Evolutionary conservation across 2,113 vertebrate species (phyloP).

Genomic region (Pipa parva): DNA sequence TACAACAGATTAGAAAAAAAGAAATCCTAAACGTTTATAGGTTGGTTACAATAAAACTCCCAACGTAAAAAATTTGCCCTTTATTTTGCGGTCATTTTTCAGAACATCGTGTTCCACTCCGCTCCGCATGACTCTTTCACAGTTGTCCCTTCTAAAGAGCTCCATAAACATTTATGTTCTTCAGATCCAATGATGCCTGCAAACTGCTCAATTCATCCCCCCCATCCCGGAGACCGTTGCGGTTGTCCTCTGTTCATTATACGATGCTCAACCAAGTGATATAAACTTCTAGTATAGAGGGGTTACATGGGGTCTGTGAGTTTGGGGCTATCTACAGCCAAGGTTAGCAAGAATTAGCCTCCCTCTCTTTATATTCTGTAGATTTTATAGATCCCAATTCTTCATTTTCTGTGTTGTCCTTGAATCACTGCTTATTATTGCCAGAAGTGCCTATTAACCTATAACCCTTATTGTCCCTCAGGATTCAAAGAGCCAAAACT

Average conservation of each 20-base stretch:
- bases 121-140: conserved; percentile 1
- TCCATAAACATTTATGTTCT: conserved; percentile 24
- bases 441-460: conserved; percentile 26
- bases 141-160: conserved; percentile 11
- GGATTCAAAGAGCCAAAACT: conserved; percentile 15
- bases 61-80: neutral
- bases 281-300: conserved; percentile 27
- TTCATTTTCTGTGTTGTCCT: conserved; percentile 16
- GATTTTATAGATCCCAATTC: conserved; percentile 23
- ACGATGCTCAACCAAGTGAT: conserved; percentile 17
- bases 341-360: conserved; percentile 14
- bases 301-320: conserved; percentile 9
- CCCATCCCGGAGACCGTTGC: neutral
- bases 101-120: conserved; percentile 10
- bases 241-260: conserved; percentile 10
- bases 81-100: conserved; percentile 2
- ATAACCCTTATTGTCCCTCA: conserved; percentile 13
- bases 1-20: conserved; percentile 10
- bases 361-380: neutral
- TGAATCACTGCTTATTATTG: conserved; percentile 7
- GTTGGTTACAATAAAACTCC: conserved; percentile 21
- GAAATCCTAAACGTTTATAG: conserved; percentile 14
- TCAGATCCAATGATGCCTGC: neutral
- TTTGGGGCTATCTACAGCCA: conserved; percentile 10
- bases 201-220: neutral